Evolutionary conservation across 2,797 vertebrate species (phyloP).

Genomic region (Chrysocyon brachyurus): DNA sequence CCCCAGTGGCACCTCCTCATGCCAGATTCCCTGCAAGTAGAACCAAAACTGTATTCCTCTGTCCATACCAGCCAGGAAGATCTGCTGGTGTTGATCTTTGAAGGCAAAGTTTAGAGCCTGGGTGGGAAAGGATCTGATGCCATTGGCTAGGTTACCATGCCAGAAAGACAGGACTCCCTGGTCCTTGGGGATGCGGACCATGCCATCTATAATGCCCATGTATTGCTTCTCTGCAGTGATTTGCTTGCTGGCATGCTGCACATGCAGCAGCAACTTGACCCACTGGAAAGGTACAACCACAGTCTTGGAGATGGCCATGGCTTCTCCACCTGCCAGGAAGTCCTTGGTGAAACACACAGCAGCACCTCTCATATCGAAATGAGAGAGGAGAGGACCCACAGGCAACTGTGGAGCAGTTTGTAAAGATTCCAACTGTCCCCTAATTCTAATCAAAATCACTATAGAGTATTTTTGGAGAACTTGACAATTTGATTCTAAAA

Average conservation of each 20-base stretch:
- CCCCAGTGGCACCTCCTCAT: background rate
- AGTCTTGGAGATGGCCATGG: background rate
- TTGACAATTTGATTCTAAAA: background rate
- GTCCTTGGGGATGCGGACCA: background rate
- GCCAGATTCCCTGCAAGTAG: background rate
- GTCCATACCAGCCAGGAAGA: background rate
- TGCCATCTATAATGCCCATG: background rate
- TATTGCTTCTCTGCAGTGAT: background rate
- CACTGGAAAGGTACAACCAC: background rate
- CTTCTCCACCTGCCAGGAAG: background rate
- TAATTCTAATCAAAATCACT: background rate
- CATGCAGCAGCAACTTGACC: background rate
- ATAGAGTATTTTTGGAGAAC: background rate
- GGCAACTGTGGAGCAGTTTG: background rate
- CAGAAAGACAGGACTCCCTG: background rate
- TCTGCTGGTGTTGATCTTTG: background rate
- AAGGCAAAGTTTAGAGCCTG: background rate
- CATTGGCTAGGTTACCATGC: background rate
- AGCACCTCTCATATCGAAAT: background rate
- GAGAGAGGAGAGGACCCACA: background rate
- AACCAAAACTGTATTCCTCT: background rate
- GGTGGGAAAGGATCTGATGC: background rate
- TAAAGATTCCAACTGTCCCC: background rate
- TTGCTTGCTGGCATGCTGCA: background rate
- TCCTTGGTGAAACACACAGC: background rate